Conservation (phyloP, 2,113 vertebrate genomes). For the Nothocercus julius region DNA sequence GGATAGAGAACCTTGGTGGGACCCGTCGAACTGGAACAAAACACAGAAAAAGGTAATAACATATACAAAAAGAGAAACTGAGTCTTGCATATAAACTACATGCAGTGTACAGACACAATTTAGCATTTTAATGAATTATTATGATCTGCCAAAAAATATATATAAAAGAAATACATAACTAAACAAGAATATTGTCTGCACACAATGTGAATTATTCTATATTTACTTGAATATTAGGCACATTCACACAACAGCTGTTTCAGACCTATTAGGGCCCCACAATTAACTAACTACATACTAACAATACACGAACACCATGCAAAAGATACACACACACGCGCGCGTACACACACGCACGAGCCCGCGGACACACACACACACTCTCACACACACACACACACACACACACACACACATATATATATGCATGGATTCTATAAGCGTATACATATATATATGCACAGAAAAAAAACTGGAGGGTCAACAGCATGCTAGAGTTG, state of each 20-base stretch:
- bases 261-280: conserved; percentile 74
- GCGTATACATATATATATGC: conserved; percentile 76
- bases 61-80: conserved; percentile 64
- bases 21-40: conserved; percentile 94
- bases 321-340: conserved; percentile 75
- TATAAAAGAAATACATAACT: conserved; percentile 60
- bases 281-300: conserved; percentile 78
- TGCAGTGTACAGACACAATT: conserved; percentile 77
- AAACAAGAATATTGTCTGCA: conserved; percentile 75
- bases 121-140: conserved; percentile 46
- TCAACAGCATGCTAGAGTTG: conserved; percentile 84
- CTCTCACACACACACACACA: conserved; percentile 19
- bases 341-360: not conserved
- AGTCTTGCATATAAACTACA: conserved; percentile 54
- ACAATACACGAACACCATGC: conserved; percentile 88
- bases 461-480: conserved; percentile 80
- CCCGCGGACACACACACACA: not conserved
- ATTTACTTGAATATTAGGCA: conserved; percentile 71
- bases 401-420: conserved; percentile 58
- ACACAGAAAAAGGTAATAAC: conserved; percentile 76
- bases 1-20: conserved; percentile 97
- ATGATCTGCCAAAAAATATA: conserved; percentile 41
- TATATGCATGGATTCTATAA: conserved; percentile 71
- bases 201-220: conserved; percentile 60
- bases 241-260: conserved; percentile 77